Evolutionary conservation across 2,888 invertebrate species (phyloP), one percentile per base, ranked within the genome.

Genomic region (Diadegma fenestrale): DNA sequence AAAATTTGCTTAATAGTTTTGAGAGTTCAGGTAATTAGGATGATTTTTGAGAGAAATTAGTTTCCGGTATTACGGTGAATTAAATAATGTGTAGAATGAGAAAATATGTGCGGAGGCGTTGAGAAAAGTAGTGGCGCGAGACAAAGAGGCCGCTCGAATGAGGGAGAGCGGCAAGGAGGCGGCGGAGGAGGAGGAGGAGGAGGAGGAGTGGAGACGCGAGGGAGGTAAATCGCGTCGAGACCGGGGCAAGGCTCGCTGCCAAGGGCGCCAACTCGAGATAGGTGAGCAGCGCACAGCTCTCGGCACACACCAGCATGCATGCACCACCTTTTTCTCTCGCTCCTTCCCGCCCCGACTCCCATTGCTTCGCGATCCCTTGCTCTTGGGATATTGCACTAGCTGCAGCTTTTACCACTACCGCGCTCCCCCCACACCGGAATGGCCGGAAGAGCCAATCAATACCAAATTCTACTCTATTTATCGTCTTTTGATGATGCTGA

Each of bases 181-280:
- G 71, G 26, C 33, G 58, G 84, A 48, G 51, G 30, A 14, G 37
- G 41, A 51, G n/a, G 48, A 61, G 26, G 43, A 54, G 5, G 75
- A 54, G 51, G 66, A 54, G 26, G 51, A 48, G 73, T 48, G 22
- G 72, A 64, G 64, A 76, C 54, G 61, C 63, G 64, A 71, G 68
- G 33, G 61, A 78, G 73, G 71, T 43, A 54, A 75, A 69, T 33
- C 26, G 68, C 79, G 79, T 68, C 78, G 84, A 87, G 87, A 87
- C 85, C 88, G 86, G 89, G 88, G 88, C 89, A 90, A 89, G 88
- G 89, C 89, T 88, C 89, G 89, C 89, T 88, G 89, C 87, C 91
- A 91, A 91, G 91, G 91, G 90, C 89, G 88, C 83, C 89, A 87
- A 87, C 88, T 89, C 88, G 77, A 77, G 69, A 68, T 30, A 63